Conservation (phyloP, 2,113 vertebrate genomes). For the Erpornis zantholeuca region DNA sequence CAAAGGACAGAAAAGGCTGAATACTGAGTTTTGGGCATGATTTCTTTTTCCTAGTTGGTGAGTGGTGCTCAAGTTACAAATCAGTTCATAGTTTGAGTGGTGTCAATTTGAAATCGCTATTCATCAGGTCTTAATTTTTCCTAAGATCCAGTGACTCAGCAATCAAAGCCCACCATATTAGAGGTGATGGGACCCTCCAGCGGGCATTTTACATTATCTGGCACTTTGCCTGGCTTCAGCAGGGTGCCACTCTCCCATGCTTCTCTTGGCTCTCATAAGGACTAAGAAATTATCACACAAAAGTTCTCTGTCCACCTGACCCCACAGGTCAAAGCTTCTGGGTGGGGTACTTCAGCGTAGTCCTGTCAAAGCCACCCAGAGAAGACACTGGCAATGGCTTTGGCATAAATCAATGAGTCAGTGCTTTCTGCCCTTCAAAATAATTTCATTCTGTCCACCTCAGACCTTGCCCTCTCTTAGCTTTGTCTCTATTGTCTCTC, state of each 20-base stretch:
- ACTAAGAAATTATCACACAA: not conserved
- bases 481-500: not conserved
- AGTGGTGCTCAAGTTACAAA: not conserved
- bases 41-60: not conserved
- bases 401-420: not conserved
- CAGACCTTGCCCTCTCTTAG: not conserved
- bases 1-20: not conserved
- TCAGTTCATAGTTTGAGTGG: not conserved
- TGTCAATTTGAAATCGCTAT: not conserved
- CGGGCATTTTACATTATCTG: not conserved
- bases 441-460: not conserved
- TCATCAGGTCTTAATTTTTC: not conserved
- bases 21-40: not conserved
- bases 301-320: not conserved
- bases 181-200: not conserved
- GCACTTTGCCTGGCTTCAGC: not conserved
- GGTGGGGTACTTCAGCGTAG: not conserved
- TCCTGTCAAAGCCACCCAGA: not conserved
- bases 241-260: not conserved
- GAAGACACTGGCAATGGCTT: rapidly evolving
- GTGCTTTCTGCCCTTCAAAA: not conserved
- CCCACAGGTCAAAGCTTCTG: not conserved
- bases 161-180: not conserved
- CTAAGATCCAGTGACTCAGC: not conserved
- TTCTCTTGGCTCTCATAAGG: rapidly evolving